Evolutionary conservation across 2,888 invertebrate genomes (phyloP), one percentile per base, ranked within the genome.

Genomic region (Ctenicera cuprea): DNA sequence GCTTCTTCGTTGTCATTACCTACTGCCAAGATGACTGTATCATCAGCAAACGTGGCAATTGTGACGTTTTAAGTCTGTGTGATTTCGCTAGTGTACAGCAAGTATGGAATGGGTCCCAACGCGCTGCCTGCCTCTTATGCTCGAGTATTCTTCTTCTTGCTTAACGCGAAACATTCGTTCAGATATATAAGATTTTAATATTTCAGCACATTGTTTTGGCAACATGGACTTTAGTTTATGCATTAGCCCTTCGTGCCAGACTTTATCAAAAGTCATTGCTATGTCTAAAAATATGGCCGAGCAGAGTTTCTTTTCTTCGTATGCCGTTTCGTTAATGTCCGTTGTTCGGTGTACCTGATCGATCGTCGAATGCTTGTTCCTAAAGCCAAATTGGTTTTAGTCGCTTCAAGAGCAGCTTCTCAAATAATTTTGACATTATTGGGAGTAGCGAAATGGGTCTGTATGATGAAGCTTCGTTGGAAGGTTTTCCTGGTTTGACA

Each of bases 401-500:
- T n/a, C n/a, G n/a, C n/a, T n/a, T n/a, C n/a, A n/a, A n/a, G n/a
- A n/a, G n/a, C n/a, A n/a, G n/a, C n/a, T n/a, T n/a, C n/a, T n/a
- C n/a, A n/a, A n/a, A n/a, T n/a, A n/a, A n/a, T n/a, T n/a, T n/a
- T n/a, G n/a, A n/a, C n/a, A n/a, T n/a, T n/a, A n/a, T n/a, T n/a
- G n/a, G n/a, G n/a, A n/a, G n/a, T n/a, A n/a, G n/a, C n/a, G n/a
- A n/a, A n/a, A 52, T 59, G 26, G 18, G n/a, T 16, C 38, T 33
- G 26, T 59, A 37, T 3, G 3, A 26, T 37, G 30, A 16, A 18
- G 33, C 59, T 33, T 37, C 8, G 26, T 59, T 37, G 37, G 16
- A 1, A 30, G 59, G 9, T 59, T 59, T 61, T 14, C 64, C 64
- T 14, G 22, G 48, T 64, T 64, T 64, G 38, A n/a, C 20, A 45